phyloP scores from a whole-genome alignment of 2,797 vertebrate genomes.

The Catostomus latipinnis region DNA sequence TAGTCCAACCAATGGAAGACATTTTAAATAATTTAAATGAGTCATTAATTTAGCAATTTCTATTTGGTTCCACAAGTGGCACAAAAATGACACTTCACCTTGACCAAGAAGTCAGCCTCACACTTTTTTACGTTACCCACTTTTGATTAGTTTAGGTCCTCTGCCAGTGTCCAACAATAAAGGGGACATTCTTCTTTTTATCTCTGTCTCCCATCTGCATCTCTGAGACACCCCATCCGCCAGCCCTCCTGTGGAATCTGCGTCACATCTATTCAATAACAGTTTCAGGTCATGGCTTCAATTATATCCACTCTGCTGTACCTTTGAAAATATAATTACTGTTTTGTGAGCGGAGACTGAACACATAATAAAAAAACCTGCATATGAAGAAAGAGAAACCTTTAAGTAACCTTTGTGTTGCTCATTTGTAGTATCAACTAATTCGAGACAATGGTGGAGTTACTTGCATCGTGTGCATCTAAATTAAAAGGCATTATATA shows the following conservation, averaged over 20 bases:
- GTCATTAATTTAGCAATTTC: too few species aligned
- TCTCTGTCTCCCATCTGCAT: slow-evolving; percentile 52
- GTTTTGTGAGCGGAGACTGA: slow-evolving; percentile 57
- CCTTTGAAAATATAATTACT: slow-evolving; percentile 63
- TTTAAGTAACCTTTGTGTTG: slow-evolving; percentile 32
- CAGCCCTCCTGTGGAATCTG: slow-evolving; percentile 63
- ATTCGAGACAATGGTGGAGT: not conserved
- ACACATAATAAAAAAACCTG: slow-evolving; percentile 60
- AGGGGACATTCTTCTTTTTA: slow-evolving; percentile 63
- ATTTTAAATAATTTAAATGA: too few species aligned
- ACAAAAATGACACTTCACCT: too few species aligned
- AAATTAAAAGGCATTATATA: not conserved
- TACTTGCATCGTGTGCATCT: not conserved
- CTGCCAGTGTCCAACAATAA: slow-evolving; percentile 19
- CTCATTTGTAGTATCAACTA: slow-evolving; percentile 24
- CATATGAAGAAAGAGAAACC: slow-evolving; percentile 31
- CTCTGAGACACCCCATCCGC: slow-evolving; percentile 39
- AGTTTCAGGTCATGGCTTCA: slow-evolving; percentile 56
- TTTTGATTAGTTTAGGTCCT: slow-evolving; percentile 32
- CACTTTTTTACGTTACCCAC: not conserved
- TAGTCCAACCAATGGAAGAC: too few species aligned
- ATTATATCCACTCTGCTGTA: slow-evolving; percentile 56
- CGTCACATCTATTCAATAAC: slow-evolving; percentile 59
- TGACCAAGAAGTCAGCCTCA: slow-evolving; percentile 2
- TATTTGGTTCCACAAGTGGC: too few species aligned